These are phyloP conservation scores for Gallinago paraguaiae DNA, from an alignment of 2,113 vertebrate genomes.

Conservation along the genomic window DNA sequence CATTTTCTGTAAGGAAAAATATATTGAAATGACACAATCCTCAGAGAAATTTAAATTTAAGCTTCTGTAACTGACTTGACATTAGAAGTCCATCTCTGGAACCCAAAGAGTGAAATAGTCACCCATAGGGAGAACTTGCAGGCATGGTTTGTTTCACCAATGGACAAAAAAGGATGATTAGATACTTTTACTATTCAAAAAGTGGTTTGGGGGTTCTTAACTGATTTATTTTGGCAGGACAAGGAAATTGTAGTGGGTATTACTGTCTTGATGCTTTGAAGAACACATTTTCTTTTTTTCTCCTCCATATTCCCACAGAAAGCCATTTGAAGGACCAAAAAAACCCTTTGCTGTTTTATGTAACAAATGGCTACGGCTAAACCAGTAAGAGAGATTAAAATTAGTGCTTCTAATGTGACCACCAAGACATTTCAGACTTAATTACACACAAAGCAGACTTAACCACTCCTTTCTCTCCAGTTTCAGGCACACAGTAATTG, in stretches of 20 bases:
- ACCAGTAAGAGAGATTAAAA: conserved; percentile 21
- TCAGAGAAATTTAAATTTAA: neutral
- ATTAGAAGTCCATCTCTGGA: neutral
- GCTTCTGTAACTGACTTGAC: neutral
- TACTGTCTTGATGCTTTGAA: neutral
- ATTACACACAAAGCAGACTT: conserved; percentile 45
- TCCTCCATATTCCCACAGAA: neutral
- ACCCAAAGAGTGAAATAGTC: neutral
- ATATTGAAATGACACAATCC: neutral
- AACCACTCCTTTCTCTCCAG: conserved; percentile 47
- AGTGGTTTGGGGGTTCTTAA: neutral
- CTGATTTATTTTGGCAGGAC: conserved; percentile 12
- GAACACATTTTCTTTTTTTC: neutral
- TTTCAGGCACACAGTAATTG: conserved; percentile 49
- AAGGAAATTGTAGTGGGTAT: neutral
- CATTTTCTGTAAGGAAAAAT: neutral
- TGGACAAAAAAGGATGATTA: neutral
- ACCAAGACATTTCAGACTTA: conserved; percentile 57
- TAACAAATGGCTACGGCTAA: conserved; percentile 28
- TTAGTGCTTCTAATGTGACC: conserved; percentile 48
- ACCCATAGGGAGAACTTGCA: neutral
- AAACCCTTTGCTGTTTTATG: neutral
- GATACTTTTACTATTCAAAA: neutral
- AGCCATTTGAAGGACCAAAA: conserved; percentile 21
- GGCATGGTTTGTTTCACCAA: neutral